Evolutionary conservation across 2,113 vertebrate genomes (phyloP).

Genomic region (Indicator maculatus): DNA sequence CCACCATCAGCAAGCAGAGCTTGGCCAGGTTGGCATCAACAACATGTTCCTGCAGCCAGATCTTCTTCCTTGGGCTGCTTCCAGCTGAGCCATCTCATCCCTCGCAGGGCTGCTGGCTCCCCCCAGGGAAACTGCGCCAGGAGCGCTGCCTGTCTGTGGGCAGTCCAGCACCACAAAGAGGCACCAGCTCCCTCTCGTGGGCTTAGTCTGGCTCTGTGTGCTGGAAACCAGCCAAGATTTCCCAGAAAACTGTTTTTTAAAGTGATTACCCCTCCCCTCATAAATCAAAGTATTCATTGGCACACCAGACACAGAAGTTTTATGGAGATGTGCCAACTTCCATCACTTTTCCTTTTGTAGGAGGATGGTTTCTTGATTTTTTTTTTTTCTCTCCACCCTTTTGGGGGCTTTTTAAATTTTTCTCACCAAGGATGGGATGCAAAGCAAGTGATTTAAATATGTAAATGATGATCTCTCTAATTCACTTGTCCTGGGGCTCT

Average conservation of each 20-base stretch:
- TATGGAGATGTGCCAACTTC: background rate
- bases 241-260: background rate
- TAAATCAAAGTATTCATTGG: background rate
- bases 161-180: accelerated
- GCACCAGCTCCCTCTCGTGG: conserved; percentile 65
- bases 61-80: background rate
- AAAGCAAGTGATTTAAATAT: background rate
- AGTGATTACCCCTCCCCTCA: accelerated
- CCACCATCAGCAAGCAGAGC: background rate
- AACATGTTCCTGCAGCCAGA: background rate
- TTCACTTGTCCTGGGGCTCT: background rate
- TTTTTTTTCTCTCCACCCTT: background rate
- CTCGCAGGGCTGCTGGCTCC: accelerated
- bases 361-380: accelerated
- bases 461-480: background rate
- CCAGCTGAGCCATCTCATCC: background rate
- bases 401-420: background rate
- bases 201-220: background rate
- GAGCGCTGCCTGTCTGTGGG: background rate
- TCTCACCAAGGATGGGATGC: background rate
- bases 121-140: background rate
- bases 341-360: background rate
- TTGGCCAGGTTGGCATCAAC: background rate
- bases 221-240: background rate
- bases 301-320: background rate